phyloP scores from a whole-genome alignment of 2,113 vertebrate genomes.

The Podarcis raffonei region DNA sequence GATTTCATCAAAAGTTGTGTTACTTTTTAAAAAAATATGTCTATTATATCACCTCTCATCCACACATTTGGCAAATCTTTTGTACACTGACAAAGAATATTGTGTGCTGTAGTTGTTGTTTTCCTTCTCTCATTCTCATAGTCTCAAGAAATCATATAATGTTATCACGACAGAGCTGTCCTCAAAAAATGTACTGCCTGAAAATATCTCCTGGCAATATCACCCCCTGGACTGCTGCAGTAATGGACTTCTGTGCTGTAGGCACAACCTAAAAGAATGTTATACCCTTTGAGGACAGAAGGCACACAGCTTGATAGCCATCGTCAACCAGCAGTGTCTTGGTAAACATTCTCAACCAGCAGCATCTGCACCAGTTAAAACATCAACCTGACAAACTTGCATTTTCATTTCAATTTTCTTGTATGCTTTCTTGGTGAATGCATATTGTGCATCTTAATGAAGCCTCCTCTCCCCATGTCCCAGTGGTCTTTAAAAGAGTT shows the following conservation, averaged over 20 bases:
- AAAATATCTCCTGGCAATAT: neutral
- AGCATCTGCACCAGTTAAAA: neutral
- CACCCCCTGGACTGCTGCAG: neutral
- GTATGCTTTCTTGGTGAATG: neutral
- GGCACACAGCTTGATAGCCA: neutral
- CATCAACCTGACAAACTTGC: neutral
- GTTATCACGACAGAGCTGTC: neutral
- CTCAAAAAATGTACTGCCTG: neutral
- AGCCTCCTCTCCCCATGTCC: slow-evolving; percentile 5
- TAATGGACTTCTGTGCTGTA: neutral
- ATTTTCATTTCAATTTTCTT: slow-evolving; percentile 1
- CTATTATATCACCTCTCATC: neutral
- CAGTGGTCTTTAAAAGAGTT: slow-evolving; percentile 28
- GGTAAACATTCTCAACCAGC: neutral
- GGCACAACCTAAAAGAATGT: neutral
- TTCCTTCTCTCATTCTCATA: no score
- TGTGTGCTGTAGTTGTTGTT: neutral
- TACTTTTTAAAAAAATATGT: neutral
- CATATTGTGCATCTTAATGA: slow-evolving; percentile 28
- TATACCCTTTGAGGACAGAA: slow-evolving; percentile 20
- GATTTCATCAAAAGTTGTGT: neutral
- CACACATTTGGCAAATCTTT: neutral
- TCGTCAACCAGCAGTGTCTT: neutral
- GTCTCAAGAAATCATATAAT: neutral
- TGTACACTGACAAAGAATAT: no score